Evolutionary conservation across 2,113 vertebrate species (phyloP).

Genomic region (Ailurus styani): DNA sequence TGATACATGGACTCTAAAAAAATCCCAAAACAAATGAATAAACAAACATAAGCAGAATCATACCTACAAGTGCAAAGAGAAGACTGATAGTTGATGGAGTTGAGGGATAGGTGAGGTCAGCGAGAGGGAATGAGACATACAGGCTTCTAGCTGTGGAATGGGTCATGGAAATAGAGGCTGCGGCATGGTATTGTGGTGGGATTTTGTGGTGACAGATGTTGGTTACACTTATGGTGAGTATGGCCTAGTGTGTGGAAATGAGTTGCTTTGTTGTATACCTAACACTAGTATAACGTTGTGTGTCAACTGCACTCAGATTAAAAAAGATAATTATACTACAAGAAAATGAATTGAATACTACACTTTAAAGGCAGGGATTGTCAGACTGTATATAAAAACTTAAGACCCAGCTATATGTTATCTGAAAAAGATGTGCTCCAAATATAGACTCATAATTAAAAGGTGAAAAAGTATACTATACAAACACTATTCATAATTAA

Average conservation of each 20-base stretch:
- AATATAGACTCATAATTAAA: neutral
- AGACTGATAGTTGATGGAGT: neutral
- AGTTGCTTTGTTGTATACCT: neutral
- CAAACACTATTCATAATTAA: neutral
- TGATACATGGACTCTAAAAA: neutral
- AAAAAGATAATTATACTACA: neutral
- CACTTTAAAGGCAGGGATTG: neutral
- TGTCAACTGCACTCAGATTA: neutral
- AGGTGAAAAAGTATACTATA: neutral
- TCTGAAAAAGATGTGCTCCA: neutral
- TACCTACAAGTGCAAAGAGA: neutral
- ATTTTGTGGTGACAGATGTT: neutral
- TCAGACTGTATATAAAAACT: neutral
- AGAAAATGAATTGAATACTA: neutral
- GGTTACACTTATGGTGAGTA: neutral
- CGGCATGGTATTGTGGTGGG: neutral
- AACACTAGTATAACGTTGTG: neutral
- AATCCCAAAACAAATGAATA: neutral
- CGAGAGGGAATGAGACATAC: neutral
- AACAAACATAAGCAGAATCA: neutral
- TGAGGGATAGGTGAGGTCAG: neutral
- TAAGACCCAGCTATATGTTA: neutral
- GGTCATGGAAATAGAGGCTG: neutral
- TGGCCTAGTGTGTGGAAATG: neutral
- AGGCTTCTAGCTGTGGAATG: neutral